Percentiles rank a stretch among this genome's conserved stretches.
These are phyloP conservation scores for Heliornis fulica DNA, from an alignment of 2,113 vertebrate genomes.

Conservation along the genomic window DNA sequence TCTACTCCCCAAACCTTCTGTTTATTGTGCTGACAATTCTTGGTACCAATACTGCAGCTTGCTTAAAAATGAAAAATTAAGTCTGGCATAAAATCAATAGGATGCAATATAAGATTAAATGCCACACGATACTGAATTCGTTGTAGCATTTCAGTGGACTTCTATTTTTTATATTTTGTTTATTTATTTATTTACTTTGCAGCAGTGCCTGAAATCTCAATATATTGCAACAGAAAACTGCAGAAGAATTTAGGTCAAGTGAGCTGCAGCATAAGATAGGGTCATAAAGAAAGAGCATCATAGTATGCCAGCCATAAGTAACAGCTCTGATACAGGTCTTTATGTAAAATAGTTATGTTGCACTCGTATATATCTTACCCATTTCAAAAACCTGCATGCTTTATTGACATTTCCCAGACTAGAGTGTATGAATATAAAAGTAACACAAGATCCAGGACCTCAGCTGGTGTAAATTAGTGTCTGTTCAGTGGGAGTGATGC, in stretches of 20 bases:
- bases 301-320: not conserved
- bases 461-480: constrained; percentile 13
- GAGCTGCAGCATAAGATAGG: not conserved
- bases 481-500: not conserved
- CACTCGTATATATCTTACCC: not conserved
- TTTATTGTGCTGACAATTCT: not conserved
- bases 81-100: not conserved
- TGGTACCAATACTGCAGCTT: not conserved
- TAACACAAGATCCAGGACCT: not conserved
- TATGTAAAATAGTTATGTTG: not conserved
- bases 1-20: not conserved
- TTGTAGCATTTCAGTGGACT: not conserved
- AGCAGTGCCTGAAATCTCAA: not conserved
- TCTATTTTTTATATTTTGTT: not conserved
- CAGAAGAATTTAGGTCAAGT: constrained; percentile 11
- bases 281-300: not conserved
- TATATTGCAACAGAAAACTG: not conserved
- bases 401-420: constrained; percentile 3
- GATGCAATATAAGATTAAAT: not conserved
- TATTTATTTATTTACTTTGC: not conserved
- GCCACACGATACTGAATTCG: not conserved
- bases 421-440: not conserved
- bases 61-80: not conserved
- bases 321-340: not conserved
- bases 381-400: not conserved